A percentile compares a stretch with the other conserved stretches of the same genome.
Conservation (phyloP, 2,888 invertebrate species). For the Spisula subtruncata region DNA sequence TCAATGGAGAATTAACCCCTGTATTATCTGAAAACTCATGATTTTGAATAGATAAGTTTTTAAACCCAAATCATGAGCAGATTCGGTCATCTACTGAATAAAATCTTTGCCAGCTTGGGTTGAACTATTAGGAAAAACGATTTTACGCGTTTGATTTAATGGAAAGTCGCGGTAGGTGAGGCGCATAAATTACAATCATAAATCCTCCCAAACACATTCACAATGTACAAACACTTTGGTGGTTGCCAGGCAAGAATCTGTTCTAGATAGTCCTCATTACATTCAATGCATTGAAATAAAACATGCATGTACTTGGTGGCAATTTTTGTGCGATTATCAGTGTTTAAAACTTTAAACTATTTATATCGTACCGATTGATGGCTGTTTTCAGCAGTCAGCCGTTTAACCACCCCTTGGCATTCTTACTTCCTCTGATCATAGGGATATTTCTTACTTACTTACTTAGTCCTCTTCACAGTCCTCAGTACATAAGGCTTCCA, state of each 20-base stretch:
- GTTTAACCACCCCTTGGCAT: too few species aligned
- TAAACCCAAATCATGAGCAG: conserved; percentile 43
- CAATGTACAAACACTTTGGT: not conserved
- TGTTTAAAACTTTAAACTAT: too few species aligned
- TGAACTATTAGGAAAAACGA: not conserved
- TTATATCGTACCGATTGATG: too few species aligned
- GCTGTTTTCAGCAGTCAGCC: too few species aligned
- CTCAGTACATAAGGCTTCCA: too few species aligned
- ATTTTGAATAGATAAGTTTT: conserved; percentile 58
- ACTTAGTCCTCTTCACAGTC: too few species aligned
- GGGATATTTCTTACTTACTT: too few species aligned
- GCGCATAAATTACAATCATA: not conserved
- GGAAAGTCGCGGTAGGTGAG: not conserved
- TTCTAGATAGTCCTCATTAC: not conserved
- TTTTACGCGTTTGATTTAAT: not conserved
- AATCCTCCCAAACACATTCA: not conserved
- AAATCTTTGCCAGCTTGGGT: not conserved
- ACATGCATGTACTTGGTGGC: not conserved
- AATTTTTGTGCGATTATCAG: too few species aligned
- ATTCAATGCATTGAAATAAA: not conserved
- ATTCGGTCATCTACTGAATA: conserved; percentile 17
- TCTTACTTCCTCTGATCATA: too few species aligned
- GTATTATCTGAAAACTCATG: conserved; percentile 57
- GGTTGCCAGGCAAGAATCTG: not conserved
- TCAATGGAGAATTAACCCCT: conserved; percentile 70